Conservation (phyloP, 2,113 vertebrate species). For the Callipepla californica region DNA sequence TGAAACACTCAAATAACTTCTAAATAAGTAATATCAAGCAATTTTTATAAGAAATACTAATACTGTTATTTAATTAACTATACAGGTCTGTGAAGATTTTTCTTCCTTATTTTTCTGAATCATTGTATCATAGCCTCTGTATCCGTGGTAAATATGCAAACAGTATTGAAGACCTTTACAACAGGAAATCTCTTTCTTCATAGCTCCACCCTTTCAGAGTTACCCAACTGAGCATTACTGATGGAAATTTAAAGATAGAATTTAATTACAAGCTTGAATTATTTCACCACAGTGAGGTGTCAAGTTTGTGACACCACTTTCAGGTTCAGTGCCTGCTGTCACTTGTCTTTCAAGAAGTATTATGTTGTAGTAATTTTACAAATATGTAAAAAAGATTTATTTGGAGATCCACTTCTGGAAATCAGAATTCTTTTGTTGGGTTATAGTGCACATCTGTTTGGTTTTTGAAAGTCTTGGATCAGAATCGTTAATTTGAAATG, state of each 20-base stretch:
- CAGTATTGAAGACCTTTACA: constrained; percentile 56
- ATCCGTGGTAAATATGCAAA: constrained; percentile 61
- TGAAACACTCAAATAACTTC: not conserved
- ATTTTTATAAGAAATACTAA: not conserved
- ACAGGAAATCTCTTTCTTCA: constrained; percentile 62
- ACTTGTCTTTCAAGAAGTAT: constrained; percentile 80
- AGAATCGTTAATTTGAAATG: not conserved
- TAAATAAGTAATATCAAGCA: not conserved
- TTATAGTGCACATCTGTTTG: constrained; percentile 59
- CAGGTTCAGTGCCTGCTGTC: constrained; percentile 74
- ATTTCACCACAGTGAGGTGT: constrained; percentile 74
- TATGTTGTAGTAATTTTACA: constrained; percentile 73
- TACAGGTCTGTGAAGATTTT: not conserved
- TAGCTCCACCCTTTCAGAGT: constrained; percentile 70
- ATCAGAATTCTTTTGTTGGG: constrained; percentile 57
- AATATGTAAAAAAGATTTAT: constrained; percentile 49
- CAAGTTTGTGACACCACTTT: constrained; percentile 79
- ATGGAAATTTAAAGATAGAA: constrained; percentile 83
- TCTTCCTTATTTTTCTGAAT: constrained; percentile 33
- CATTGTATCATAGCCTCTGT: constrained; percentile 23
- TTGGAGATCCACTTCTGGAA: constrained; percentile 44
- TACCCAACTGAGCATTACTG: constrained; percentile 79
- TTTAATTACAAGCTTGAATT: constrained; percentile 87
- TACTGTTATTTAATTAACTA: not conserved
- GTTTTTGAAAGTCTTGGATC: constrained; percentile 53